Evolutionary conservation across 1,140 invertebrate genomes (phyloP), one percentile per base, ranked within the genome.

Genomic region (Eubasilissa regina): DNA sequence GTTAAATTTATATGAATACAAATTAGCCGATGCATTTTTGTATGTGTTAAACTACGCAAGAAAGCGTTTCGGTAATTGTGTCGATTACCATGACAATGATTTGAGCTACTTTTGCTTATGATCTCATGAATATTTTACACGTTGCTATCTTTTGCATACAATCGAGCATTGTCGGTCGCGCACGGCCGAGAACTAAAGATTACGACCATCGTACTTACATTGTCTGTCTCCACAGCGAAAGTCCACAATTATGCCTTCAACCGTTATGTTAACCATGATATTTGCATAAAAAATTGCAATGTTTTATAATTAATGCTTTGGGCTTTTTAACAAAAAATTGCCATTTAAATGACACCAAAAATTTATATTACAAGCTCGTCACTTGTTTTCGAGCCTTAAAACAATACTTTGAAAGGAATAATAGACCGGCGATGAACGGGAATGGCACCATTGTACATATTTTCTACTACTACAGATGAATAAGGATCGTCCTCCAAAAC

Each of bases 81-180:
- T 4, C 7, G n/a, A 68, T 68, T 68, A 68, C 3, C 64, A 68
- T 68, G 64, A 68, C 64, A 68, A 68, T 68, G 64, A 12, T 68
- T 68, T 17, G 19, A 13, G 64, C 21, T 17, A 45, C 43, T 15
- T 68, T 68, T 44, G 64, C 64, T 45, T 68, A 45, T 68, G 64
- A 45, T 68, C 64, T 45, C 64, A 44, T 48, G 64, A 45, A 68
- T 45, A 68, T 68, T 68, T 68, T 68, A 44, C 64, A 17, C 44
- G 15, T 47, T 68, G 12, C 9, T 47, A 11, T 15, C 44, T 68
- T 51, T 68, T 68, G 64, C 64, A 68, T 68, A 68, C 64, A 68
- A 68, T 68, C 21, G 64, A 68, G 47, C 64, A 68, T 68, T 68
- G 64, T 68, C 47, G 44, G 43, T 15, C n/a, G 17, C 45, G 64